phyloP scores from a whole-genome alignment of 2,888 invertebrate species.

The Pasiphila rectangulata region DNA sequence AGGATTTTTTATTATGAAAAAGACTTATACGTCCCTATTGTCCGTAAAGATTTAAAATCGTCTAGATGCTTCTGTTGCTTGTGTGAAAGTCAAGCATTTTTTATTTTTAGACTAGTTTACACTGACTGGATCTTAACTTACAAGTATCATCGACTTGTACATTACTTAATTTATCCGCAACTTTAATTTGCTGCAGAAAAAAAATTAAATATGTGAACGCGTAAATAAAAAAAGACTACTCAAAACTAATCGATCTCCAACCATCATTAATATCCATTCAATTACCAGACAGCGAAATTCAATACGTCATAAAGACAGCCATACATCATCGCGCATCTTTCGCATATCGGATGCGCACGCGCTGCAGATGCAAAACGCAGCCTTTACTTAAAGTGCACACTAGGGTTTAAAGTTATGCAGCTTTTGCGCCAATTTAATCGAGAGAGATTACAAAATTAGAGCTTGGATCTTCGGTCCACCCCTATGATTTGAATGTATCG shows the following conservation, averaged over 20 bases:
- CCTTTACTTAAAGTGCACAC: constrained; percentile 20
- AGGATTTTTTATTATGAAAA: too few relatives aligned
- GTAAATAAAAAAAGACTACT: neutral
- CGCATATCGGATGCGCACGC: constrained; percentile 48
- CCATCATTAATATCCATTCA: constrained; percentile 1
- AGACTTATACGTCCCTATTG: too few relatives aligned
- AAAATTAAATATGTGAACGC: too few relatives aligned
- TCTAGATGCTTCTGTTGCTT: too few relatives aligned
- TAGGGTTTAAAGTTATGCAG: neutral
- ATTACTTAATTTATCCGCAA: too few relatives aligned
- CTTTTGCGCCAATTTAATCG: constrained; percentile 10
- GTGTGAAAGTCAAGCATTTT: too few relatives aligned
- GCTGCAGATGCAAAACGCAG: constrained; percentile 61
- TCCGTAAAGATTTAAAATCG: too few relatives aligned
- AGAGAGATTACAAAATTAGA: too few relatives aligned
- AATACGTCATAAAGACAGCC: constrained; percentile 20
- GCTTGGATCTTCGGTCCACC: constrained; percentile 21
- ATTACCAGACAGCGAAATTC: constrained; percentile 2
- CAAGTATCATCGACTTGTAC: too few relatives aligned
- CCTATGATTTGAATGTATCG: constrained; percentile 29
- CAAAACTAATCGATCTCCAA: neutral
- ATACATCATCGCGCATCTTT: constrained; percentile 67
- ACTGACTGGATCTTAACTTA: too few relatives aligned
- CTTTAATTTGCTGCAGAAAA: too few relatives aligned
- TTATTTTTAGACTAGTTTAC: too few relatives aligned